Evolutionary conservation across 2,113 vertebrate species (phyloP).

Genomic region (Urocitellus parryii): DNA sequence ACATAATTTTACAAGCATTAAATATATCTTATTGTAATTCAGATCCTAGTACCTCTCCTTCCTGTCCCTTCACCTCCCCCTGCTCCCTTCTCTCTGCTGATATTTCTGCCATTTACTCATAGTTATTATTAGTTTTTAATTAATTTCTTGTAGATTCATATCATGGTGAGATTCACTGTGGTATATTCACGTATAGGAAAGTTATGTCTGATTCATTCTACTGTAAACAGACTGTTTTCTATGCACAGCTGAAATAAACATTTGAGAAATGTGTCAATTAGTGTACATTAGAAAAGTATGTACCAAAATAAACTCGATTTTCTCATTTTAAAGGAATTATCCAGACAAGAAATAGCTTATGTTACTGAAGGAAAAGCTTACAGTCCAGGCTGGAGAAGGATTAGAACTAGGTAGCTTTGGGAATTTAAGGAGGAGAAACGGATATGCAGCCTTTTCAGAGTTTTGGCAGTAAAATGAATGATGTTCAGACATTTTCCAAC

Average conservation of each 20-base stretch:
- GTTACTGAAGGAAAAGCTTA: not conserved
- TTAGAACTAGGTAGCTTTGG: not conserved
- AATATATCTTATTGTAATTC: no score
- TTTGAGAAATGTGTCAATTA: not conserved
- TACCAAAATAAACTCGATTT: not conserved
- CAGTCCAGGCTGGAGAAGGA: not conserved
- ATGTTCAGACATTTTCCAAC: not conserved
- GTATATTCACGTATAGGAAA: no score
- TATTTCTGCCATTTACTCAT: no score
- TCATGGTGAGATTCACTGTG: no score
- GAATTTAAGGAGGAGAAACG: not conserved
- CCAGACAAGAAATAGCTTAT: not conserved
- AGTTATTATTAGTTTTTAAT: no score
- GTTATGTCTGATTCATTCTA: no score
- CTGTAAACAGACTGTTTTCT: not conserved
- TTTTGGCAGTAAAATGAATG: not conserved
- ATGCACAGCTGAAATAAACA: not conserved
- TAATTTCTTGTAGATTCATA: no score
- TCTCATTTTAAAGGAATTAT: not conserved
- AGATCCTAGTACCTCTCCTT: no score
- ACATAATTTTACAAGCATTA: no score
- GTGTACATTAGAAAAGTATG: not conserved
- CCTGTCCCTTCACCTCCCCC: no score
- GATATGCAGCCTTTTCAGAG: not conserved
- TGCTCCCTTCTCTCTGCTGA: no score